Evolutionary conservation across 1,140 invertebrate genomes (phyloP).

Genomic region (Anastrepha ludens): DNA sequence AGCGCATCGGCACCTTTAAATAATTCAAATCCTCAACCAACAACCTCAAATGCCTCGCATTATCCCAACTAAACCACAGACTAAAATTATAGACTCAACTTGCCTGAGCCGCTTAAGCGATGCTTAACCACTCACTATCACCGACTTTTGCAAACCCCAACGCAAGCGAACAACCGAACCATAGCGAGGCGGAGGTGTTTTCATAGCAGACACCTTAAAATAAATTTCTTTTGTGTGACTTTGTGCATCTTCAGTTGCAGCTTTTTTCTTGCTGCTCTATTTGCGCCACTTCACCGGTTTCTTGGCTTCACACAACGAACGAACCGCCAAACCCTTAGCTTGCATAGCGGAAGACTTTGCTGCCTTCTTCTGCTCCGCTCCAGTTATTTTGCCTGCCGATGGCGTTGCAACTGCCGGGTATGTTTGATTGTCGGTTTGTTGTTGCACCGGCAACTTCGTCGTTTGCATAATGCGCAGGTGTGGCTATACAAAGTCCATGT

Average conservation of each 20-base stretch:
- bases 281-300: slow-evolving; percentile 18
- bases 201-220: slow-evolving; percentile 50
- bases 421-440: background rate
- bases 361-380: slow-evolving; percentile 2
- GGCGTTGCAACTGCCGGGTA: background rate
- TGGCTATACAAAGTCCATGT: background rate
- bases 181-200: slow-evolving; percentile 9
- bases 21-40: slow-evolving; percentile 25
- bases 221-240: slow-evolving; percentile 49
- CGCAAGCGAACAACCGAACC: background rate
- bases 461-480: slow-evolving; percentile 49
- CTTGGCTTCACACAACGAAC: slow-evolving; percentile 4
- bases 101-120: slow-evolving; percentile 48
- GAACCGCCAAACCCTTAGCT: slow-evolving; percentile 11
- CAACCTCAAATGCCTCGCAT: slow-evolving; percentile 38
- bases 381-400: slow-evolving; percentile 13
- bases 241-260: slow-evolving; percentile 15
- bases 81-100: slow-evolving; percentile 51
- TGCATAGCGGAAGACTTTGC: slow-evolving; percentile 5
- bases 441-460: slow-evolving; percentile 37
- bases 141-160: background rate
- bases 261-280: background rate
- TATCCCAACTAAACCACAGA: slow-evolving; percentile 52
- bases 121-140: slow-evolving; percentile 36
- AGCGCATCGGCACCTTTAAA: slow-evolving; percentile 32